Percentiles rank a stretch among this genome's conserved stretches.
Conservation (phyloP, 2,113 vertebrate genomes). For the Empidonax traillii region DNA sequence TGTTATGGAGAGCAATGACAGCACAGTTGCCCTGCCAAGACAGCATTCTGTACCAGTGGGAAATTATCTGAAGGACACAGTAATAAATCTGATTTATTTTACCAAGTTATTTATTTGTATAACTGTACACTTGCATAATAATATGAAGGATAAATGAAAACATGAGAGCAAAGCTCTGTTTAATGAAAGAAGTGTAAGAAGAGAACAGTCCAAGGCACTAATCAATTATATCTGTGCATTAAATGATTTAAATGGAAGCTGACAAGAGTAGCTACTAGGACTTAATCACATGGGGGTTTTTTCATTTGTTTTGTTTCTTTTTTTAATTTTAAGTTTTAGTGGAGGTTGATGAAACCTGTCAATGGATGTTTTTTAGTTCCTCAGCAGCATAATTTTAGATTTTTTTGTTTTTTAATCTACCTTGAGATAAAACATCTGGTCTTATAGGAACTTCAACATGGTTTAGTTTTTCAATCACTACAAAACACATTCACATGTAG, state of each 20-base stretch:
- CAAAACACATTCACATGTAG: background rate
- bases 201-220: background rate
- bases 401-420: background rate
- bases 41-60: background rate
- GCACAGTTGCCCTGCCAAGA: background rate
- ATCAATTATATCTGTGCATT: background rate
- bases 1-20: background rate
- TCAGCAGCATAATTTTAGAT: background rate
- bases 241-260: background rate
- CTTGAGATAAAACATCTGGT: background rate
- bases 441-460: background rate
- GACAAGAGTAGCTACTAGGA: background rate
- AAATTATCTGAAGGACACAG: background rate
- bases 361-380: background rate
- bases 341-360: background rate
- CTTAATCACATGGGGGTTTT: rapidly evolving
- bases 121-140: background rate
- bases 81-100: background rate
- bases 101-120: background rate
- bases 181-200: background rate
- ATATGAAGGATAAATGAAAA: background rate
- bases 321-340: background rate
- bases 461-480: background rate
- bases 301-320: rapidly evolving
- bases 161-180: background rate